Evolutionary conservation across 2,113 vertebrate genomes (phyloP), one percentile per base, ranked within the genome.

Genomic region (Dunckerocampus dactyliophorus): DNA sequence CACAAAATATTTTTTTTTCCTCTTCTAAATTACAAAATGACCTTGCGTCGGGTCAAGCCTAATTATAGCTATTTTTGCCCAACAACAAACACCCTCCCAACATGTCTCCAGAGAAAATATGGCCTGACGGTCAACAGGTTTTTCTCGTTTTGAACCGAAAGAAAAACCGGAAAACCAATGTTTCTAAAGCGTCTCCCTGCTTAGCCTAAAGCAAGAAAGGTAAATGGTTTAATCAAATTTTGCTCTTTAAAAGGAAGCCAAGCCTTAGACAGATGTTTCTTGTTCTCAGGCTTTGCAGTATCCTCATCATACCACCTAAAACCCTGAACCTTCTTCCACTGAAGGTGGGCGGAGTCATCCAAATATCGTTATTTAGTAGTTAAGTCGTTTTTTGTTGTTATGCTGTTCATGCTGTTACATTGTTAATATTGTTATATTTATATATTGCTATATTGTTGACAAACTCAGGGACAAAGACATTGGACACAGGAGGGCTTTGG

Each of bases 121-220:
- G 77, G 75, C 67, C 59, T 63, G 61, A 83, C 61, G 79, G 79
- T 60, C 62, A 69, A 42, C 86, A 74, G 58, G 69, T 77, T 67
- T 73, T 70, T 79, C 83, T 72, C 59, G 81, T 88, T 87, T 82
- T 74, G 65, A 92, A 83, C 82, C 85, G 89, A 90, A 89, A 89
- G 83, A 93, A 92, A 92, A 90, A 87, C 83, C 81, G 89, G 88
- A 92, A 92, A 82, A 89, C 90, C 93, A 90, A 57, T 87, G 90
- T 89, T 90, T 83, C 85, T 85, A 86, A 76, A 92, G 76, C 81
- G 86, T 82, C 68, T 72, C 82, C 81, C 88, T 90, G 78, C 88
- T 90, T 89, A 86, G 82, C 78, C 82, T 87, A 83, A 89, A 91
- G 88, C 85, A 89, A 86, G 84, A 91, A 89, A 88, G 89, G 86